phyloP scores from a whole-genome alignment of 1,140 invertebrate species.

The Ceratosolen solmsi region DNA sequence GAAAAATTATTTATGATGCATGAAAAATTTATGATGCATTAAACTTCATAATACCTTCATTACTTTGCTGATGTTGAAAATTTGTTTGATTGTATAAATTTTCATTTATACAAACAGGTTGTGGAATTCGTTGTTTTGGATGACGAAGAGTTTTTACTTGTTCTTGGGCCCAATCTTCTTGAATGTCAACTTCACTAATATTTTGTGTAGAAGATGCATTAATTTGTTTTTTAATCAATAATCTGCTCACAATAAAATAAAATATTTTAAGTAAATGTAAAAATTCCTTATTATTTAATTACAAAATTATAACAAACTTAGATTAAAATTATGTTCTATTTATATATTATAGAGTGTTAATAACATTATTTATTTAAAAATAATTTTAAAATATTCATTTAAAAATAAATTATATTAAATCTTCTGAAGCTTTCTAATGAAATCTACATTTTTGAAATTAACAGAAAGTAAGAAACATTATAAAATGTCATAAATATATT shows the following conservation, averaged over 20 bases:
- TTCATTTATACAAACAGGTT: not conserved
- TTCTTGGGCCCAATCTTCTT: not conserved
- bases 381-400: constrained; percentile 22
- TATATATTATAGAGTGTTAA: too few relatives aligned
- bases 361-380: too few relatives aligned
- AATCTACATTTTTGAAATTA: too few relatives aligned
- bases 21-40: not conserved
- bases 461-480: too few relatives aligned
- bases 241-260: constrained; percentile 6
- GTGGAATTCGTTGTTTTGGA: not conserved
- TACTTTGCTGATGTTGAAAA: not conserved
- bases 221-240: constrained; percentile 20
- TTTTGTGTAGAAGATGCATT: not conserved
- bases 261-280: too few relatives aligned
- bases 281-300: too few relatives aligned
- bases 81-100: not conserved
- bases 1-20: not conserved
- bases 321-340: too few relatives aligned
- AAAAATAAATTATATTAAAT: constrained; percentile 17
- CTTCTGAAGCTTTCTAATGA: too few relatives aligned
- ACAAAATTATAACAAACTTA: too few relatives aligned
- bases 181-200: not conserved
- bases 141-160: not conserved
- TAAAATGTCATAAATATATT: too few relatives aligned
- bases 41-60: not conserved